Base-by-base conservation (phyloP, 2,797 vertebrate species). In the Periparus ater region DNA sequence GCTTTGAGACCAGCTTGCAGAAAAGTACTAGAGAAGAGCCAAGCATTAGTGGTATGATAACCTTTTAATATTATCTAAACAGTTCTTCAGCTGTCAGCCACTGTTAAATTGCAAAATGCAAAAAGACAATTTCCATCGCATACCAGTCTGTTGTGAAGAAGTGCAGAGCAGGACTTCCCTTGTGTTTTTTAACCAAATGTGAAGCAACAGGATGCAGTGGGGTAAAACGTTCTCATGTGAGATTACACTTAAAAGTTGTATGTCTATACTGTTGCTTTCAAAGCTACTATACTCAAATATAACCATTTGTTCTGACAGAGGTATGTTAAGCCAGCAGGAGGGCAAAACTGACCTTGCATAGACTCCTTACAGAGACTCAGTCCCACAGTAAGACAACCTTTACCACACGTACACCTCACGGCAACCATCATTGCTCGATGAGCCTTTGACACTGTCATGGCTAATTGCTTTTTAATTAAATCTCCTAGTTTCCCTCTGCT, bases 161-260 rank as follows among this genome's bases (percentile, higher is more conserved):
- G 53, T 32, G 44, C 20, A 27, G 45, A 91, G 50, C 50, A 44
- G 40, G 13, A 61, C 1, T 6, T 44, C 44, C 38, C 34, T 65
- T 61, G n/a, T 20, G 18, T 7, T 79, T 89, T 89, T 71, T 58
- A 91, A 84, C 62, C 34, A 47, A 74, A 65, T 22, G 38, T 95
- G 89, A 94, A 76, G 83, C 78, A 96, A 97, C 50, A 93, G 89
- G 94, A 91, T 95, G 73, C 36, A 79, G 88, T 40, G 74, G 85
- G 47, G 74, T 85, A 89, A 93, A 54, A 62, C 5, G 2, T 68
- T 77, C 75, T 83, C 75, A 6, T 30, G 42, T 85, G 90, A 88
- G 75, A 34, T 36, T 60, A 13, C 17, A 53, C 30, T 58, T 58
- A 54, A 80, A 79, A 32, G 10, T 13, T 44, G 40, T 48, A 50